Conservation (phyloP, 2,888 invertebrate genomes). For the Carpatolechia fugitivella region DNA sequence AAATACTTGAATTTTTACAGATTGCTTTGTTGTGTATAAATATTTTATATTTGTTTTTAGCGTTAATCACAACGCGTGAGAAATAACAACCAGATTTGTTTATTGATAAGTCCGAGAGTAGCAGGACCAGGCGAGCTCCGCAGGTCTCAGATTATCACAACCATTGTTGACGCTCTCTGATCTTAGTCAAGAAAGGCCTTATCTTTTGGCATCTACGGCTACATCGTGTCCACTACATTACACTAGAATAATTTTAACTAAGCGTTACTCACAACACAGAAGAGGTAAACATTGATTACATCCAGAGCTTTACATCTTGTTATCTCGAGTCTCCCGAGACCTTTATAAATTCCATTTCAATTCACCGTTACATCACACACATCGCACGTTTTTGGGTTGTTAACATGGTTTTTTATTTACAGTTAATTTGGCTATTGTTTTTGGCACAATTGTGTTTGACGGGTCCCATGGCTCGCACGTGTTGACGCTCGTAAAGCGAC, state of each 20-base stretch:
- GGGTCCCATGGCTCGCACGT: slow-evolving; percentile 52
- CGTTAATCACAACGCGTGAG: slow-evolving; percentile 67
- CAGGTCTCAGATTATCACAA: slow-evolving; percentile 59
- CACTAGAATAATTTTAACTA: slow-evolving; percentile 50
- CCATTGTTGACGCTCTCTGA: slow-evolving; percentile 47
- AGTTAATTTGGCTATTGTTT: slow-evolving; percentile 51
- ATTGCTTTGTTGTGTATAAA: slow-evolving; percentile 42
- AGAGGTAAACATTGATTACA: slow-evolving; percentile 73
- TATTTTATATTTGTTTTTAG: slow-evolving; percentile 46
- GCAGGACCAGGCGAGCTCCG: slow-evolving; percentile 31
- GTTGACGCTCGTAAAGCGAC: slow-evolving; percentile 47
- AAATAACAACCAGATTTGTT: slow-evolving; percentile 64
- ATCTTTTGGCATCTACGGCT: slow-evolving; percentile 47
- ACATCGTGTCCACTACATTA: slow-evolving; percentile 30
- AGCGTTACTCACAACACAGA: slow-evolving; percentile 72
- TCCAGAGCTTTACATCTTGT: slow-evolving; percentile 60
- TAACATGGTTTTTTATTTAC: slow-evolving; percentile 42
- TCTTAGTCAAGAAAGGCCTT: slow-evolving; percentile 39
- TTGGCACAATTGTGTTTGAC: slow-evolving; percentile 62
- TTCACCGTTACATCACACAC: slow-evolving; percentile 50
- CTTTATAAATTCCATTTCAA: slow-evolving; percentile 43
- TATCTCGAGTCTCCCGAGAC: slow-evolving; percentile 42
- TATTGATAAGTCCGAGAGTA: slow-evolving; percentile 40
- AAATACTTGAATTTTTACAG: slow-evolving; percentile 43
- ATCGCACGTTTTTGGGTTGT: slow-evolving; percentile 35